Base-by-base conservation (phyloP, 2,888 invertebrate genomes). In the Cephus sareptanus region DNA sequence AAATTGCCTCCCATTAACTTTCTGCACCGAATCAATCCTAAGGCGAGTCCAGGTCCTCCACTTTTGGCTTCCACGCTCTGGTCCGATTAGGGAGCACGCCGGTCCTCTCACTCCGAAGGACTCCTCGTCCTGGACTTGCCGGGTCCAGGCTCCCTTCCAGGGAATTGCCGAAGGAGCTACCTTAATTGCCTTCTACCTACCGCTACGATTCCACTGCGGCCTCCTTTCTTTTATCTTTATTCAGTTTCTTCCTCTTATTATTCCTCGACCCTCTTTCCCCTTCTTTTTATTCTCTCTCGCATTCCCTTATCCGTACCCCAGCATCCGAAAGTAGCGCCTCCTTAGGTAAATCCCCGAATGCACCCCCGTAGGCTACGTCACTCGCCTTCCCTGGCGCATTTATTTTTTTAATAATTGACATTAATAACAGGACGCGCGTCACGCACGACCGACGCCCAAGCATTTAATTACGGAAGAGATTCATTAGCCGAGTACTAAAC, bases 381-480 rank as follows among this genome's bases (percentile, higher is more conserved):
- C 70, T 4, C 4, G 11, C 30, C 12, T 12, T 33, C 33, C 70
- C 70, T 33, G 4, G 4, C 70, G 9, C 33, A 70, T 4, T 30
- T 70, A 70, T 70, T 70, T 11, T 70, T 70, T 13, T 70, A 15
- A 70, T 70, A 70, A 70, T 70, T 70, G 70, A 70, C 70, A 70
- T 70, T 30, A 70, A 70, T 70, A n/a, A 30, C 70, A 33, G 33
- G 12, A 70, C 70, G 31, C 40, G 40, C 40, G 40, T 40, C 40
- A 40, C 33, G n/a, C 30, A 4, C 70, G 70, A 33, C 11, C 70
- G 1, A 40, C 70, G 70, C 13, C 30, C n/a, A 33, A 70, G 70
- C n/a, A 70, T 84, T 84, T 85, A 86, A 86, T 86, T 86, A 85
- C 82, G 79, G 77, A 75, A 82, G 81, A 83, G 84, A 86, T 85